Evolutionary conservation across 2,797 vertebrate genomes (phyloP).

Genomic region (Sciurus vulgaris): DNA sequence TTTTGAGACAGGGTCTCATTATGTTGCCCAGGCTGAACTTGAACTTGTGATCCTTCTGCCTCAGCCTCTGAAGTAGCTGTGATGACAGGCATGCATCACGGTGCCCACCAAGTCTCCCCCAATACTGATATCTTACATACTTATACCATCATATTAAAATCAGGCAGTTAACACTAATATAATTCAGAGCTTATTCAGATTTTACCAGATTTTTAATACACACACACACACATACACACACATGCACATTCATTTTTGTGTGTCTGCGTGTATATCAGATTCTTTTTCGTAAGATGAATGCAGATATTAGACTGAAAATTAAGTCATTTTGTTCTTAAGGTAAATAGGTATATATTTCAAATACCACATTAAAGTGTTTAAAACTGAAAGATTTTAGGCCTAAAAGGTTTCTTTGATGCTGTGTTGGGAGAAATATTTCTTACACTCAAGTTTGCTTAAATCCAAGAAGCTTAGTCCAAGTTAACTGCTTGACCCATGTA

Average conservation of each 20-base stretch:
- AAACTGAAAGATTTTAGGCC: not conserved
- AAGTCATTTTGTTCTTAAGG: not conserved
- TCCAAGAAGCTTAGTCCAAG: not conserved
- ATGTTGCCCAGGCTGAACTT: too few species aligned
- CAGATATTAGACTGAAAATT: not conserved
- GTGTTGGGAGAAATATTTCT: conserved; percentile 42
- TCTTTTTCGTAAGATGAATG: not conserved
- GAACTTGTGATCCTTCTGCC: too few species aligned
- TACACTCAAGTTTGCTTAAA: not conserved
- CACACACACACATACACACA: too few species aligned
- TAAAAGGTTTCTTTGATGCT: not conserved
- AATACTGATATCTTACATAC: not conserved
- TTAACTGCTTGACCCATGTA: not conserved
- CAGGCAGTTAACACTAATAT: not conserved
- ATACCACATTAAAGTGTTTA: not conserved
- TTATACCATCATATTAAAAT: not conserved
- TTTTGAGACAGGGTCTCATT: too few species aligned
- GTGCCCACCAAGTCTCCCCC: too few species aligned
- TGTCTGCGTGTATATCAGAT: not conserved
- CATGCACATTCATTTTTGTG: too few species aligned
- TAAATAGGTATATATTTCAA: conserved; percentile 7
- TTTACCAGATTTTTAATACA: not conserved
- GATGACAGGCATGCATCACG: too few species aligned
- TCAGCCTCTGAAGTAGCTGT: too few species aligned
- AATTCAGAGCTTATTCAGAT: not conserved